Base-by-base conservation (phyloP, 2,888 invertebrate genomes). In the Acleris literana region DNA sequence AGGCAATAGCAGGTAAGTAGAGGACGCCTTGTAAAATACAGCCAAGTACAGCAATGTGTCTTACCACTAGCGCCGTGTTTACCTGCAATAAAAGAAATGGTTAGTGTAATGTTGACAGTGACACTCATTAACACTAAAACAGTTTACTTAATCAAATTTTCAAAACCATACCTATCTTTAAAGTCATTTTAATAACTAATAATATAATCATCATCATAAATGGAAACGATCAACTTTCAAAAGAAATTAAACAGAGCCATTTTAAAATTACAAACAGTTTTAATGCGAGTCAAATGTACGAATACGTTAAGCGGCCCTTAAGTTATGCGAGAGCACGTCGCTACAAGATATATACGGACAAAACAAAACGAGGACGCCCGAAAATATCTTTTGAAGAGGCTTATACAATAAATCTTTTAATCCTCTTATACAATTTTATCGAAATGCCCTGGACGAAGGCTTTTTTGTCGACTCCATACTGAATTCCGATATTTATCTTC, bases 371-470 rank as follows among this genome's bases (percentile, higher is more conserved):
- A 82, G 83, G 81, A 82, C 85, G 84, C 79, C 85, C 86, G 74
- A 86, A 88, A 89, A 86, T 86, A 87, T 85, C 84, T 88, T 87
- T 85, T 84, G 81, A 86, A 82, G 81, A 84, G 85, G 86, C 88
- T 89, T 85, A 84, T 85, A 84, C 84, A 81, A 87, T 88, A 89
- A 91, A 90, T 90, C 89, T 86, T 87, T 85, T 92, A 90, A 91
- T 90, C 90, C 86, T 87, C 88, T 89, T 87, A 88, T 83, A 87
- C 86, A 88, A 89, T 90, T 90, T 88, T 87, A 89, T 89, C 87
- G 85, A 84, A 88, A 89, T 89, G 85, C 86, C 80, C 81, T 77
- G 80, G 74, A 80, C 79, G 75, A 76, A 75, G 74, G 72, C 72
- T 76, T 76, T 74, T 75, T 77, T 75, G 72, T 73, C 68, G 70